phyloP scores from a whole-genome alignment of 2,888 invertebrate species.

The Hipparchia semele region DNA sequence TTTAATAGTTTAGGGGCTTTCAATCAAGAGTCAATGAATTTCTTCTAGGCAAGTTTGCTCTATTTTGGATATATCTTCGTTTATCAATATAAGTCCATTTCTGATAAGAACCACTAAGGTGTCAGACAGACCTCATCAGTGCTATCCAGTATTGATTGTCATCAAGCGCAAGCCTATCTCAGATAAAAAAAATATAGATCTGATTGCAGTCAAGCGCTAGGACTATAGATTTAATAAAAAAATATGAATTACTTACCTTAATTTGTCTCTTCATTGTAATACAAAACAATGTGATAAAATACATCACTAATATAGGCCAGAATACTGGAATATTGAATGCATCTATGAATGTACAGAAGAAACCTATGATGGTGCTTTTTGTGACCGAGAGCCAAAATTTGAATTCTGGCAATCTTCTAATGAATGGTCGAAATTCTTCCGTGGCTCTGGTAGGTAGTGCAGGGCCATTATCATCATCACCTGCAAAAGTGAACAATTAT shows the following conservation, averaged over 20 bases:
- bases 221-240: no score
- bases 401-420: constrained; percentile 98
- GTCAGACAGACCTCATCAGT: no score
- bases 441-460: constrained; percentile 96
- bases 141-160: no score
- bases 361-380: constrained; percentile 95
- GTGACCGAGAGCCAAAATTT: constrained; percentile 99
- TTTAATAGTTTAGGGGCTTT: no score
- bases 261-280: constrained; percentile 99
- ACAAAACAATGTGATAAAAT: constrained; percentile 98
- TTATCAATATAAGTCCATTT: no score
- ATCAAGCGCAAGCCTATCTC: no score
- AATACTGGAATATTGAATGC: constrained; percentile 99
- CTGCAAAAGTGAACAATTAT: constrained; percentile 48
- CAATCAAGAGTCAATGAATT: no score
- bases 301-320: constrained; percentile 99
- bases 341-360: constrained; percentile 97
- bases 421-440: constrained; percentile 99
- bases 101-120: no score
- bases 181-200: no score
- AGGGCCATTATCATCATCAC: constrained; percentile 91
- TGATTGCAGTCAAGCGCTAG: no score
- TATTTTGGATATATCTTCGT: no score
- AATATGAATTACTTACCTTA: constrained; percentile 86
- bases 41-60: no score